phyloP scores from a whole-genome alignment of 2,113 vertebrate genomes.

The Pollimyrus isidori region DNA sequence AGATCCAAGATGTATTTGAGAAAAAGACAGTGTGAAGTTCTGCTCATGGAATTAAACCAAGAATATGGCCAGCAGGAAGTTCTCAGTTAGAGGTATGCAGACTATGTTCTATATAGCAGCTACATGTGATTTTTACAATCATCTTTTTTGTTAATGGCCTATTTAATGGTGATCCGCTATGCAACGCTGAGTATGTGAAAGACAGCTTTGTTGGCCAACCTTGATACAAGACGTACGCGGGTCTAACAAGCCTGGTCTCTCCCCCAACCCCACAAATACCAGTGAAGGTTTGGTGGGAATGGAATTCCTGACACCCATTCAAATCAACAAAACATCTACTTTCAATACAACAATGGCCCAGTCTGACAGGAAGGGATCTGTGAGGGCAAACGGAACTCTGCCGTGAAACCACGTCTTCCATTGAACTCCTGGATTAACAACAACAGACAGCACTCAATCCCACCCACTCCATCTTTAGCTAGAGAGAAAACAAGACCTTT shows the following conservation, averaged over 20 bases:
- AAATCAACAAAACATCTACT: background rate
- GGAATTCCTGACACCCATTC: slow-evolving; percentile 1
- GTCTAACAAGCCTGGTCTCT: background rate
- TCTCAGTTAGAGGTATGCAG: background rate
- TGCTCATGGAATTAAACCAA: background rate
- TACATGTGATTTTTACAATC: background rate
- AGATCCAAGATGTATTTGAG: background rate
- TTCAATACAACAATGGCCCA: background rate
- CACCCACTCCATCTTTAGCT: background rate
- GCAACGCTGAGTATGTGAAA: background rate
- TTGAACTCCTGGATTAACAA: background rate
- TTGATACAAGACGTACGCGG: background rate
- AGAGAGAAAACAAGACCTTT: background rate
- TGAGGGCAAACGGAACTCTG: background rate
- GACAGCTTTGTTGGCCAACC: background rate
- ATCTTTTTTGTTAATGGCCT: background rate
- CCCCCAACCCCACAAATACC: background rate
- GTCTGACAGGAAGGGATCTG: background rate
- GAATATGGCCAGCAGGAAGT: background rate
- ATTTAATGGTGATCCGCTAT: background rate
- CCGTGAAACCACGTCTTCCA: background rate
- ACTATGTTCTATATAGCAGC: background rate
- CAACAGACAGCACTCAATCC: background rate
- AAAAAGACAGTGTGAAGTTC: background rate
- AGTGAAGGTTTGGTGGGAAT: background rate